Evolutionary conservation across 2,797 vertebrate genomes (phyloP).

Genomic region (Sebastes steindachneri): DNA sequence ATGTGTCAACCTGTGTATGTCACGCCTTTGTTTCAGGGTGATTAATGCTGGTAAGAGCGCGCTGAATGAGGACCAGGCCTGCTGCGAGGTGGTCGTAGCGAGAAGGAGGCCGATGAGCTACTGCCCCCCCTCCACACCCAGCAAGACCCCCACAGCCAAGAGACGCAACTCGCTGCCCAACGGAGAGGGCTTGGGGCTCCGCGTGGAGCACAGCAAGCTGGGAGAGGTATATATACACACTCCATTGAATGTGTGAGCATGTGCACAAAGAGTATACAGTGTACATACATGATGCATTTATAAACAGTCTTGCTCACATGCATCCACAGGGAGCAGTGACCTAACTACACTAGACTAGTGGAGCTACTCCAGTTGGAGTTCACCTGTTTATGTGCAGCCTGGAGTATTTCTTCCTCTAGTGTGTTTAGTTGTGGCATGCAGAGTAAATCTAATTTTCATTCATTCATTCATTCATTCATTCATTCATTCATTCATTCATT

Average conservation of each 20-base stretch:
- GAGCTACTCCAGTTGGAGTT: not conserved
- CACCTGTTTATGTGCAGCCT: not conserved
- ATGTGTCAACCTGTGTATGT: not conserved
- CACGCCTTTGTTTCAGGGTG: conserved; percentile 80
- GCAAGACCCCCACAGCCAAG: conserved; percentile 87
- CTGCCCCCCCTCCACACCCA: conserved; percentile 87
- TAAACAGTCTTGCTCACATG: not conserved
- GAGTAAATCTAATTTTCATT: too few relatives aligned
- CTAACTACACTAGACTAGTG: not conserved
- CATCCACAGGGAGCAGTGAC: not conserved
- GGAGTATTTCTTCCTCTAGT: not conserved
- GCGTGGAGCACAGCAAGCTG: conserved; percentile 49
- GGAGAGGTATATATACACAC: conserved; percentile 58
- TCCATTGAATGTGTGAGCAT: not conserved
- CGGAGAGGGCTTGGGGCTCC: conserved; percentile 88
- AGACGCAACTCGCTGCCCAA: conserved; percentile 93
- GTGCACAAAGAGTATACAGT: not conserved
- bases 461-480: too few relatives aligned
- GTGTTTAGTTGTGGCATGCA: not conserved
- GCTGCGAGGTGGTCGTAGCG: conserved; percentile 92
- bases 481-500: too few relatives aligned
- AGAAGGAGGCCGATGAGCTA: conserved; percentile 85
- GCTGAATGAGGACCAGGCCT: conserved; percentile 96
- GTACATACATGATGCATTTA: not conserved
- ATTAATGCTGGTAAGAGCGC: conserved; percentile 97